These are phyloP conservation scores for Melanostoma scalare DNA, from an alignment of 2,888 invertebrate species.

Conservation along the genomic window DNA sequence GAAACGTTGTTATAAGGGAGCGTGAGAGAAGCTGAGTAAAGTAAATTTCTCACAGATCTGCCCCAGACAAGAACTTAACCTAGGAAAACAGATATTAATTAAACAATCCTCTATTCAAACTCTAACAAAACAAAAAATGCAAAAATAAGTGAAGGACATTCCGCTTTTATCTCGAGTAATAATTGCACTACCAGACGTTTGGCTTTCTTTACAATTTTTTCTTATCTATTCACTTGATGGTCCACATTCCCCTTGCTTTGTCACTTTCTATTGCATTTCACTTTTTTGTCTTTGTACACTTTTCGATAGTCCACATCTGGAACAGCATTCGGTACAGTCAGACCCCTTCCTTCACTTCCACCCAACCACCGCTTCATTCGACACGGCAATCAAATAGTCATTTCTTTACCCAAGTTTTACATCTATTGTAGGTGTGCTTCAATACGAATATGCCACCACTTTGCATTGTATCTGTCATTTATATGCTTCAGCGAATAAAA, in stretches of 20 bases:
- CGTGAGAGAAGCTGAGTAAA: too few relatives aligned
- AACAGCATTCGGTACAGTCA: slow-evolving; percentile 4
- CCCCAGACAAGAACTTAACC: too few relatives aligned
- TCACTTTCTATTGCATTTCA: slow-evolving; percentile 26
- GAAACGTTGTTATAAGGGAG: too few relatives aligned
- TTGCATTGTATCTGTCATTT: slow-evolving; percentile 72
- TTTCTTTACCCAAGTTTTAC: slow-evolving; percentile 33
- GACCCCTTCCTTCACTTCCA: slow-evolving; percentile 2
- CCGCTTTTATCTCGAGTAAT: too few relatives aligned
- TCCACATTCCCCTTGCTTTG: not conserved
- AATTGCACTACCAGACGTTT: too few relatives aligned
- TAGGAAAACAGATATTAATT: too few relatives aligned
- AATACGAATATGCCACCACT: slow-evolving; percentile 69
- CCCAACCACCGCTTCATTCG: not conserved
- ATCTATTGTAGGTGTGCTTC: slow-evolving; percentile 70
- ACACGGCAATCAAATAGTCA: slow-evolving; percentile 45
- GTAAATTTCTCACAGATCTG: too few relatives aligned
- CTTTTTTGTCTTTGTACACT: slow-evolving; percentile 20
- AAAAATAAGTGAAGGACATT: too few relatives aligned
- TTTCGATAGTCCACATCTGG: slow-evolving; percentile 8
- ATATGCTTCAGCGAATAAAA: slow-evolving; percentile 62
- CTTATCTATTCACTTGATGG: slow-evolving; percentile 2
- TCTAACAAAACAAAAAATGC: too few relatives aligned
- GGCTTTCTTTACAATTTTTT: not conserved
- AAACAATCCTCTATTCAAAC: too few relatives aligned